Conservation (phyloP, 2,797 vertebrate species). For the Coccyzus lansbergi region DNA sequence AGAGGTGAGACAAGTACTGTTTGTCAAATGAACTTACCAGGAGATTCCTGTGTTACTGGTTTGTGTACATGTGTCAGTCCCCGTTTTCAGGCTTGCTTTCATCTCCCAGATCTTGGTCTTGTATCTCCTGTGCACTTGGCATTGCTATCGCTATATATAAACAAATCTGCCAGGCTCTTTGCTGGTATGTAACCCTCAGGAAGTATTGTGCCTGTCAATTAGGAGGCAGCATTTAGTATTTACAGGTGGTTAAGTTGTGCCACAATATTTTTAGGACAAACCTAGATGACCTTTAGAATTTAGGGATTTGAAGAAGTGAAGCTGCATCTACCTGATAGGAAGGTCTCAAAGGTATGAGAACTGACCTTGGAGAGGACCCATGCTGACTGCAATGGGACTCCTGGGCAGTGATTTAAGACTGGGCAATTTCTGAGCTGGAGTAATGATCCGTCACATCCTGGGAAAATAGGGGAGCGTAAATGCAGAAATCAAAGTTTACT, state of each 20-base stretch:
- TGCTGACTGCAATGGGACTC: not conserved
- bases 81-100: conserved; percentile 23
- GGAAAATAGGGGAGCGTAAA: not conserved
- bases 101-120: conserved; percentile 20
- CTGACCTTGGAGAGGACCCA: not conserved
- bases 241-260: conserved; percentile 27
- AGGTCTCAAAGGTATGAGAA: not conserved
- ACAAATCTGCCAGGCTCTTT: conserved; percentile 45
- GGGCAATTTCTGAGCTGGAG: not conserved
- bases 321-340: not conserved
- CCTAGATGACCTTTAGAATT: not conserved
- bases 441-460: conserved; percentile 33
- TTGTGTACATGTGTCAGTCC: not conserved
- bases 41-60: conserved; percentile 42
- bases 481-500: not conserved
- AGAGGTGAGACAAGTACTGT: not conserved
- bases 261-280: conserved; percentile 6
- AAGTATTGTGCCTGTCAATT: conserved; percentile 56
- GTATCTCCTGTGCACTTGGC: conserved; percentile 20
- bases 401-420: conserved; percentile 20
- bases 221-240: conserved; percentile 25
- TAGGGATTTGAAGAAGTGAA: not conserved
- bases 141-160: not conserved
- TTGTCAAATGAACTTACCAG: conserved; percentile 8
- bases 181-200: conserved; percentile 22